Percentiles rank a stretch among this genome's conserved stretches.
Evolutionary conservation across 2,888 invertebrate genomes (phyloP).

Genomic region (Latrodectus hesperus): DNA sequence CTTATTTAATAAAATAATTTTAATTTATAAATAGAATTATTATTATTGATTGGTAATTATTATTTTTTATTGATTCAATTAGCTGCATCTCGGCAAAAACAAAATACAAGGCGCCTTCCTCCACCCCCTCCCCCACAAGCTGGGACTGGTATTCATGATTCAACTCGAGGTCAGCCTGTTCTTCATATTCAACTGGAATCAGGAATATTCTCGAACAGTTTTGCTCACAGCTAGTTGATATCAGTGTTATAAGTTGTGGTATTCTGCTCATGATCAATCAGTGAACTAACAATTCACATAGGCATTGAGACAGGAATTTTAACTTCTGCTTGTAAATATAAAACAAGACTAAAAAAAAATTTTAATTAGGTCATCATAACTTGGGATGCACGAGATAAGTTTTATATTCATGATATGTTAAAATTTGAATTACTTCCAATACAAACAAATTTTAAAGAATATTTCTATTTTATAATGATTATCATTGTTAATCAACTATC

Average conservation of each 20-base stretch:
- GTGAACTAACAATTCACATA: slow-evolving; percentile 2
- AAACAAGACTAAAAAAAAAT: slow-evolving; percentile 20
- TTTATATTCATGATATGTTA: not conserved
- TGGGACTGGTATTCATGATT: not conserved
- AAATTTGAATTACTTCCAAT: too few relatives aligned
- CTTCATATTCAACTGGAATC: slow-evolving; percentile 60
- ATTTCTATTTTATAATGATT: not conserved
- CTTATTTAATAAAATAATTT: too few relatives aligned
- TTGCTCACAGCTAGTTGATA: slow-evolving; percentile 42
- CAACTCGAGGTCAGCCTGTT: slow-evolving; percentile 14
- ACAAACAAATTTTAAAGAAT: too few relatives aligned
- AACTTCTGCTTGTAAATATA: slow-evolving; percentile 57
- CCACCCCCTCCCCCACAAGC: slow-evolving; percentile 61
- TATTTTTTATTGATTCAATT: not conserved
- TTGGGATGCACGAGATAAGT: slow-evolving; percentile 25
- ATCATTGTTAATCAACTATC: not conserved
- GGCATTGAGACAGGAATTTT: slow-evolving; percentile 19
- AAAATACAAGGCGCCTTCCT: slow-evolving; percentile 52
- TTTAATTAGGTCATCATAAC: slow-evolving; percentile 32
- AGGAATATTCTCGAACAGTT: slow-evolving; percentile 56
- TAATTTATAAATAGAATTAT: not conserved
- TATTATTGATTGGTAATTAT: not conserved
- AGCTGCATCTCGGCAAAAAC: slow-evolving; percentile 45
- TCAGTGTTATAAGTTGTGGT: not conserved
- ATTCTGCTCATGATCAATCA: not conserved